Percentiles rank a stretch among this genome's conserved stretches.
These are phyloP conservation scores for Liopterus haemorrhoidalis DNA, from an alignment of 2,888 invertebrate genomes.

Conservation along the genomic window DNA sequence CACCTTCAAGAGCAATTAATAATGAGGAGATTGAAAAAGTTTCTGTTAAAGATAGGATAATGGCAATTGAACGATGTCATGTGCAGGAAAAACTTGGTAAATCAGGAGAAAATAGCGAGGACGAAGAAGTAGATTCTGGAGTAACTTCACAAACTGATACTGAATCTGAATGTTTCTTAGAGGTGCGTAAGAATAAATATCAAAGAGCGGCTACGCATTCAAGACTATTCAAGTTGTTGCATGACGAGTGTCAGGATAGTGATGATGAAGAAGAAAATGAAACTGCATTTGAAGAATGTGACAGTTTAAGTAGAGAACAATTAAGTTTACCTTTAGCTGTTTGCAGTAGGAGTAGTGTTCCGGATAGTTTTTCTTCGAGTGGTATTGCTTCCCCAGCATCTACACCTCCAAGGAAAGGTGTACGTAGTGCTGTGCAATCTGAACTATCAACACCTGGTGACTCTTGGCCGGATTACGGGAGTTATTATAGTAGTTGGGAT, in stretches of 20 bases:
- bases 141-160: conserved; percentile 60
- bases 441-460: conserved; percentile 38
- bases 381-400: conserved; percentile 50
- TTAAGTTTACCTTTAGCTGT: conserved; percentile 49
- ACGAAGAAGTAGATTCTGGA: conserved; percentile 59
- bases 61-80: conserved; percentile 33
- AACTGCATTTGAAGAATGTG: conserved; percentile 30
- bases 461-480: conserved; percentile 43
- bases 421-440: too few relatives aligned
- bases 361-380: conserved; percentile 50
- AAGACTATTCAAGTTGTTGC: conserved; percentile 60
- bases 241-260: conserved; percentile 52
- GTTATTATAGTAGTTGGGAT: conserved; percentile 54
- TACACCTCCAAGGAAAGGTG: too few relatives aligned
- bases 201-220: conserved; percentile 69
- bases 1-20: conserved; percentile 17
- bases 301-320: conserved; percentile 46
- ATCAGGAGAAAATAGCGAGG: conserved; percentile 39
- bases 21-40: conserved; percentile 26
- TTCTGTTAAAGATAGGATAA: conserved; percentile 35
- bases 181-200: conserved; percentile 55
- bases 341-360: conserved; percentile 46
- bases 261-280: conserved; percentile 40
- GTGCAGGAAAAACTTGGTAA: conserved; percentile 35
- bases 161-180: conserved; percentile 56